Conservation (phyloP, 1,140 invertebrate genomes). For the Rhopalosiphum maidis region DNA sequence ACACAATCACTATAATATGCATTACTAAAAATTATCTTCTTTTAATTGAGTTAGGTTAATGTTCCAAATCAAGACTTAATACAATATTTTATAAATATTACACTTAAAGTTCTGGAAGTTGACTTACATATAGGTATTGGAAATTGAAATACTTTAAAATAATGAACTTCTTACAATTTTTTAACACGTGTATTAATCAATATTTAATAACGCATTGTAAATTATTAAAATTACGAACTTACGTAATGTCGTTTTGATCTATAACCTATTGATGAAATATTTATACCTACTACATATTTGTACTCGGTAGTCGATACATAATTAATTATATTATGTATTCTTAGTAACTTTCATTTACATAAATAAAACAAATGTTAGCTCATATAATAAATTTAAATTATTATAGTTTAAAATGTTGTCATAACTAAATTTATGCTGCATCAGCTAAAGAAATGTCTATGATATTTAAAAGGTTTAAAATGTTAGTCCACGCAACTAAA, state of each 20-base stretch:
- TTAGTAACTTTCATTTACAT: background rate
- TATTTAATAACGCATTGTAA: background rate
- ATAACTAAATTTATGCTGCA: background rate
- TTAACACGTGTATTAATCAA: background rate
- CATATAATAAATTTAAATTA: background rate
- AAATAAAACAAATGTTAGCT: background rate
- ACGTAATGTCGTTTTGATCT: background rate
- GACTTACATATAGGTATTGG: too few relatives aligned
- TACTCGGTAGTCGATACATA: background rate
- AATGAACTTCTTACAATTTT: too few relatives aligned
- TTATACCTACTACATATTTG: background rate
- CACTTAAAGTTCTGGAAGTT: too few relatives aligned
- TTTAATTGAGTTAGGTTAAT: too few relatives aligned
- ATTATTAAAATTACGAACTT: background rate
- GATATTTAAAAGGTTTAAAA: background rate
- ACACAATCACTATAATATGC: too few relatives aligned
- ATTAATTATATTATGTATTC: background rate
- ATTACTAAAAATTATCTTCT: too few relatives aligned
- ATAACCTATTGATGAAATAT: background rate
- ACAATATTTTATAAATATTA: too few relatives aligned
- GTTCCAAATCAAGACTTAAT: too few relatives aligned
- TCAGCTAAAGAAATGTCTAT: background rate
- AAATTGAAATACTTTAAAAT: too few relatives aligned
- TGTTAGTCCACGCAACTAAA: background rate
- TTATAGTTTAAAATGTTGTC: slow-evolving; percentile 8